These are phyloP conservation scores for Porites lutea DNA, from an alignment of 64 coral and sea anemone species.

Conservation along the genomic window DNA sequence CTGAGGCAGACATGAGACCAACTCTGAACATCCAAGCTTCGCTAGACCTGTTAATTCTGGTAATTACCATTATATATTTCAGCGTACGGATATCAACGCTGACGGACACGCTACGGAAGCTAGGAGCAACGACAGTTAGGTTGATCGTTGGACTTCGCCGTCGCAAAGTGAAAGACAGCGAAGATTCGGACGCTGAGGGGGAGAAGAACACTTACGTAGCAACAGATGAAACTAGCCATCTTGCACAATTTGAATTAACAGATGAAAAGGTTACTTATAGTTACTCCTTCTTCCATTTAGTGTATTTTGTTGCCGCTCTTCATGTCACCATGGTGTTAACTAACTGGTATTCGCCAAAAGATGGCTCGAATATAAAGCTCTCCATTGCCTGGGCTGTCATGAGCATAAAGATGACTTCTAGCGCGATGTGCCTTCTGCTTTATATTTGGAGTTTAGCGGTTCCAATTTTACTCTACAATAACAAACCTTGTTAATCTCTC, in stretches of 20 bases:
- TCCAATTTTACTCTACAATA: slow-evolving; percentile 39
- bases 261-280: slow-evolving; percentile 83
- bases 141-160: slow-evolving; percentile 43
- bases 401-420: slow-evolving; percentile 97
- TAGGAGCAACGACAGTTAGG: slow-evolving; percentile 50
- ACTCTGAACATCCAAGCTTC: slow-evolving; percentile 90
- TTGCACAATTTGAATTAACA: neutral
- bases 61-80: slow-evolving; percentile 83
- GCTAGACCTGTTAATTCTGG: slow-evolving; percentile 74
- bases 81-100: slow-evolving; percentile 65
- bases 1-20: slow-evolving; percentile 96
- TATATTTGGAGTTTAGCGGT: slow-evolving; percentile 91
- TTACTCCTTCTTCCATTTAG: slow-evolving; percentile 87
- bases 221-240: neutral
- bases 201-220: neutral
- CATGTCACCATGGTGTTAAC: slow-evolving; percentile 91
- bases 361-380: slow-evolving; percentile 87
- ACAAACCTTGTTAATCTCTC: slow-evolving; percentile 14
- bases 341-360: slow-evolving; percentile 95
- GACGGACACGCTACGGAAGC: slow-evolving; percentile 41
- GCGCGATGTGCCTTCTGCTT: slow-evolving; percentile 81
- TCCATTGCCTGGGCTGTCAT: slow-evolving; percentile 94
- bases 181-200: slow-evolving; percentile 17
- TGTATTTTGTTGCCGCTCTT: slow-evolving; percentile 85
- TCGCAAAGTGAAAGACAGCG: neutral